These are phyloP conservation scores for Mus spretus DNA, from an alignment of 2,797 vertebrate genomes.

Conservation along the genomic window DNA sequence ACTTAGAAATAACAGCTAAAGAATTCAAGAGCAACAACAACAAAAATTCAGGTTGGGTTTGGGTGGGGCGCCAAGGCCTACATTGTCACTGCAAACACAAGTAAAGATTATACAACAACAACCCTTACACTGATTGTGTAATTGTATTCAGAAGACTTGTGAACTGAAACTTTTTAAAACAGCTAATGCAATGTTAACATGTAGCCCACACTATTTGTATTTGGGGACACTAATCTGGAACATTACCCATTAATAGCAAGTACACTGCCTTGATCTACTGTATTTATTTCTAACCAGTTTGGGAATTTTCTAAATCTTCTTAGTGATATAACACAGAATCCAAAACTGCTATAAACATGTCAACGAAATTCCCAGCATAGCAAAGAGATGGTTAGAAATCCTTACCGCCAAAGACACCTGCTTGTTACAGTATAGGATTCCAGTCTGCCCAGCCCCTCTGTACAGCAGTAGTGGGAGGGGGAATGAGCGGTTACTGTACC, in stretches of 20 bases:
- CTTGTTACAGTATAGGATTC: not conserved
- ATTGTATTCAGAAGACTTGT: not conserved
- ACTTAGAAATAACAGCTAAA: not conserved
- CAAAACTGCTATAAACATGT: constrained; percentile 29
- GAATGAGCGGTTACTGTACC: constrained; percentile 88
- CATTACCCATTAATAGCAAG: not conserved
- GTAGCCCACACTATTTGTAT: constrained; percentile 13
- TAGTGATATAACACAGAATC: constrained; percentile 1
- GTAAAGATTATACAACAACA: not conserved
- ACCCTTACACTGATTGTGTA: not conserved
- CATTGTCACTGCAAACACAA: not conserved
- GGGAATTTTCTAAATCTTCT: constrained; percentile 47
- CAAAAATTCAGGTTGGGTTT: not conserved
- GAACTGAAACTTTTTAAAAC: constrained; percentile 9
- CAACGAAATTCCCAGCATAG: not conserved
- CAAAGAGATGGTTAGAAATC: constrained; percentile 53
- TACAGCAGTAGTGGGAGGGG: not conserved
- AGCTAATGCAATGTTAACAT: not conserved
- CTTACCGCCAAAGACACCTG: constrained; percentile 39
- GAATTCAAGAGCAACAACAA: not conserved
- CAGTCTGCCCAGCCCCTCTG: not conserved
- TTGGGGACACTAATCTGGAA: constrained; percentile 33
- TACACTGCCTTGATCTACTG: not conserved
- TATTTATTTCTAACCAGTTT: constrained; percentile 60
- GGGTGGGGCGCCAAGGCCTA: not conserved